Base-by-base conservation (phyloP, 2,888 invertebrate genomes). In the Stomorhina lunata region DNA sequence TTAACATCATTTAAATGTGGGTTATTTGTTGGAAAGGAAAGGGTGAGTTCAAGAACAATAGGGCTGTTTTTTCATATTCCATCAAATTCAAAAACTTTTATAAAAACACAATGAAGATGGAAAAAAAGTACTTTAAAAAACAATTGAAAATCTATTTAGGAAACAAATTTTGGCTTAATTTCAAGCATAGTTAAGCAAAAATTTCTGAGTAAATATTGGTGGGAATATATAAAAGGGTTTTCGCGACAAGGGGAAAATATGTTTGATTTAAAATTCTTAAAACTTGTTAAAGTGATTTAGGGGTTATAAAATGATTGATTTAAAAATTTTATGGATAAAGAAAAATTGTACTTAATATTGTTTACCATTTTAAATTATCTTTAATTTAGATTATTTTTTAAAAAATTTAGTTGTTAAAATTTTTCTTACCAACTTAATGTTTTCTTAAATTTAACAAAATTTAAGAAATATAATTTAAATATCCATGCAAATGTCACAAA, bases 61-160 rank as follows among this genome's bases (percentile, higher is more conserved):
- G 61, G 32, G 25, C 40, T 59, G 43, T 29, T 48, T 65, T 65
- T 59, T 32, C 20, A n/a, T 17, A 32, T n/a, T n/a, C 40, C 45
- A 48, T n/a, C 45, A 34, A 50, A 72, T 50, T 61, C 37, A 40
- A 15, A 48, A 72, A 65, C 53, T 73, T 76, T 40, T 4, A 59
- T 45, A 6, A 29, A 43, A 69, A 69, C 50, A 77, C 61, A 61
- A 59, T 5, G 29, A 45, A 50, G 37, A n/a, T 12, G 37, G 37
- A 32, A 29, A 29, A 65, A 25, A n/a, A 29, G 9, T 37, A 57
- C 25, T 65, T 63, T 12, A 34, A 40, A 76, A 68, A 66, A 53
- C 53, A 66, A 71, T 79, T 82, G 79, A 71, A 79, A 79, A 79
- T 79, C 69, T 69, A 82, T 82, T 82, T 76, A 79, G 82, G 82